These are phyloP conservation scores for Melitaea athalia DNA, from an alignment of 2,888 invertebrate species.

Conservation along the genomic window DNA sequence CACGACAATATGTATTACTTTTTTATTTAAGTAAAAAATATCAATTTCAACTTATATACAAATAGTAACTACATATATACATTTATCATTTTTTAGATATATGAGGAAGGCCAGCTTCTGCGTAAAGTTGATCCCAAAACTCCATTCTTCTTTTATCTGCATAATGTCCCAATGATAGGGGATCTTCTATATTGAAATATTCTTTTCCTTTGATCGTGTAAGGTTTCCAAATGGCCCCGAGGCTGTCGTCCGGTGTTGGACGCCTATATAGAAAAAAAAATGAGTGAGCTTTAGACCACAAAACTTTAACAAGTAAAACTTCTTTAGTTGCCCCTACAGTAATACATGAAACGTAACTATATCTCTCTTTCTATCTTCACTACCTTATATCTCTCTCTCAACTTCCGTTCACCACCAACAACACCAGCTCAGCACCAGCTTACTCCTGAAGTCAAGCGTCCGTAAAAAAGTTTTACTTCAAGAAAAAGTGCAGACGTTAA, in stretches of 20 bases:
- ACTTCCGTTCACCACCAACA: no score
- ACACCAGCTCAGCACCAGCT: no score
- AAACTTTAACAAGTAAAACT: no score
- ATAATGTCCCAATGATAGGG: constrained; percentile 50
- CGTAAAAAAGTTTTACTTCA: no score
- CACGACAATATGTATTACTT: no score
- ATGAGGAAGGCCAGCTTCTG: constrained; percentile 47
- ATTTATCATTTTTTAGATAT: neutral
- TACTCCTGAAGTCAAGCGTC: no score
- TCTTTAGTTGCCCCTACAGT: no score
- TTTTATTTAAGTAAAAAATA: neutral
- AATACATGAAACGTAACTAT: no score
- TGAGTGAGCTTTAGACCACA: no score
- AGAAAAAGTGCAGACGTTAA: no score
- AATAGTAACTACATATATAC: neutral
- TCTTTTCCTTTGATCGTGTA: constrained; percentile 51
- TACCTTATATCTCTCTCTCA: no score
- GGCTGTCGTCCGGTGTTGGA: constrained; percentile 50
- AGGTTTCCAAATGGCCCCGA: constrained; percentile 59
- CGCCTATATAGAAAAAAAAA: constrained; percentile 48
- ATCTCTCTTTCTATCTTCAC: no score
- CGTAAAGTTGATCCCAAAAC: constrained; percentile 70
- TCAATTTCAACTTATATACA: neutral
- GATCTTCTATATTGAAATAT: constrained; percentile 59
- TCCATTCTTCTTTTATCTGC: constrained; percentile 57